Percentiles rank a stretch among this genome's conserved stretches.
phyloP scores from a whole-genome alignment of 2,113 vertebrate species.

The Chitala chitala region DNA sequence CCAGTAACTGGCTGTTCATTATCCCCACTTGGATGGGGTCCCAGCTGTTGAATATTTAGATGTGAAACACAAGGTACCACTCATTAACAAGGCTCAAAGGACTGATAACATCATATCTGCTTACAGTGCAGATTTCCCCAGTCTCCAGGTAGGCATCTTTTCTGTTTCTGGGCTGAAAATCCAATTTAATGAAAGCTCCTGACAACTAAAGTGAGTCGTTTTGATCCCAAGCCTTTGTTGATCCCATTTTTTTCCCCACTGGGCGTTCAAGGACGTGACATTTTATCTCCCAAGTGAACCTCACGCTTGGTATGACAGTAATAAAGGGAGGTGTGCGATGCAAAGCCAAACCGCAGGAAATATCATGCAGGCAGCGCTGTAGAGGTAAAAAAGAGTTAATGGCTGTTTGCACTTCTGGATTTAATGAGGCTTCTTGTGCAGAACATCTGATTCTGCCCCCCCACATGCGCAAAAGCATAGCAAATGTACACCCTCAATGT shows the following conservation, averaged over 20 bases:
- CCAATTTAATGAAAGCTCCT: background rate
- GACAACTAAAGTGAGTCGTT: background rate
- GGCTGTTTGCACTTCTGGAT: no score
- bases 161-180: background rate
- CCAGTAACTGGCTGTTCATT: background rate
- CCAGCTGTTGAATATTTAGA: constrained; percentile 11
- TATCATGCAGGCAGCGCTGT: no score
- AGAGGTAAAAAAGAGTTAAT: no score
- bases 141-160: background rate
- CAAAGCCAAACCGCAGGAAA: no score
- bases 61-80: background rate
- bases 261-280: background rate
- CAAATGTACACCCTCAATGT: no score
- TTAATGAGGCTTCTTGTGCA: no score
- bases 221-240: background rate
- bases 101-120: background rate
- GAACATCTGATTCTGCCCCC: no score
- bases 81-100: background rate
- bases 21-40: background rate
- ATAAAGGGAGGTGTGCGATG: no score
- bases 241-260: background rate
- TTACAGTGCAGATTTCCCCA: background rate
- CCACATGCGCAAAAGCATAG: no score
- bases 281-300: background rate
- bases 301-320: no score